Conservation (phyloP, 2,888 invertebrate genomes). For the Mantis religiosa region DNA sequence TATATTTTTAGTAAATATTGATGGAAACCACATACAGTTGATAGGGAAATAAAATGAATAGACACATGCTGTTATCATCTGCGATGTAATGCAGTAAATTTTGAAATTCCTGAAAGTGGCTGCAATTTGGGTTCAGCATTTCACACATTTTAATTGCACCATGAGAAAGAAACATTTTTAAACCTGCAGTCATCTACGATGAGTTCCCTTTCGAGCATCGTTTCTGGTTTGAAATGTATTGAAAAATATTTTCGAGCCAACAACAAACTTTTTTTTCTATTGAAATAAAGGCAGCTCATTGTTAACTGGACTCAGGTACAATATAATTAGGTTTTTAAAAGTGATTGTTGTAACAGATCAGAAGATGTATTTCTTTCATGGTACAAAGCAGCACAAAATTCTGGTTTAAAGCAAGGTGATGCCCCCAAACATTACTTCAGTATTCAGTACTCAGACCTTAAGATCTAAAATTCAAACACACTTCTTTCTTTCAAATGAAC, state of each 20-base stretch:
- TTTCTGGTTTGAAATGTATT: not conserved
- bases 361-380: not conserved
- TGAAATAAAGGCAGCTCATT: not conserved
- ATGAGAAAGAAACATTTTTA: not conserved
- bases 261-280: not conserved
- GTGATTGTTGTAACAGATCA: not conserved
- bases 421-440: conserved; percentile 17
- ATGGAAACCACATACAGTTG: too few species aligned
- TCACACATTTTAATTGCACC: not conserved
- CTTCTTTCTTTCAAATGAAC: conserved; percentile 5
- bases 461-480: conserved; percentile 16
- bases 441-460: not conserved
- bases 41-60: not conserved
- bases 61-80: not conserved
- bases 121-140: not conserved
- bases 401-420: conserved; percentile 11
- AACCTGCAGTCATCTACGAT: not conserved
- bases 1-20: too few species aligned
- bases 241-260: not conserved
- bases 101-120: not conserved
- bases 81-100: not conserved
- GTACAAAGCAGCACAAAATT: not conserved
- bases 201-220: not conserved
- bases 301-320: conserved; percentile 6
- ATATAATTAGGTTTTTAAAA: not conserved